These are phyloP conservation scores for Sabellastarte sp. DNA, from an alignment of 2,888 invertebrate genomes.

Conservation along the genomic window DNA sequence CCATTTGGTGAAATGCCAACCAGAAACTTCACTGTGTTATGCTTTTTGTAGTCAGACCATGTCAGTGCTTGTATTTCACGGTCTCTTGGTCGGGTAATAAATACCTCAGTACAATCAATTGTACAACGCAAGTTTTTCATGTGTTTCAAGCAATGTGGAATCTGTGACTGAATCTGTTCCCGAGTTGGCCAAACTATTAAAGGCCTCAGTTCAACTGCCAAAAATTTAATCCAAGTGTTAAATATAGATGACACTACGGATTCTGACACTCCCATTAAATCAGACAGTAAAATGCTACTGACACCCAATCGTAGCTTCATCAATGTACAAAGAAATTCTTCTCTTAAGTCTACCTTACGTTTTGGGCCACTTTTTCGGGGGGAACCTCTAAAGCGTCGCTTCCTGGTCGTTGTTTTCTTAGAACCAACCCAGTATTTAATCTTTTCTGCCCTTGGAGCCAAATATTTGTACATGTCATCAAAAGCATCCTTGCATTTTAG, in stretches of 20 bases:
- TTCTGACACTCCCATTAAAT: background rate
- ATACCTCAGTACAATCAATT: constrained; percentile 13
- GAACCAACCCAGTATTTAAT: background rate
- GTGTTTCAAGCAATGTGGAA: too few species aligned
- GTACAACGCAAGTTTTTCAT: too few species aligned
- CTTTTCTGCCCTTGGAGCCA: too few species aligned
- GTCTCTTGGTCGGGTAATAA: constrained; percentile 3
- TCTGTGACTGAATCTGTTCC: too few species aligned
- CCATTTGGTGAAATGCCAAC: constrained; percentile 27
- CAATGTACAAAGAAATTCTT: background rate
- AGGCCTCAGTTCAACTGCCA: background rate
- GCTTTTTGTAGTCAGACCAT: constrained; percentile 18
- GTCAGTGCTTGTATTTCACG: constrained; percentile 7
- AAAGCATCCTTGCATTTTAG: background rate
- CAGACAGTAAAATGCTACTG: background rate
- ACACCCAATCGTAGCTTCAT: too few species aligned
- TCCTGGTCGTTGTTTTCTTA: background rate
- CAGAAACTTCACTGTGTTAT: constrained; percentile 25
- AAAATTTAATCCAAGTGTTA: background rate
- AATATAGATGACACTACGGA: background rate
- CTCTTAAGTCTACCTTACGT: background rate
- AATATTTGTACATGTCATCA: background rate
- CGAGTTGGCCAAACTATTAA: background rate
- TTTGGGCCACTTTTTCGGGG: background rate
- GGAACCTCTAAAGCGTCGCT: background rate